These are phyloP conservation scores for Portevinia maculata DNA, from an alignment of 2,888 invertebrate genomes.

Conservation along the genomic window DNA sequence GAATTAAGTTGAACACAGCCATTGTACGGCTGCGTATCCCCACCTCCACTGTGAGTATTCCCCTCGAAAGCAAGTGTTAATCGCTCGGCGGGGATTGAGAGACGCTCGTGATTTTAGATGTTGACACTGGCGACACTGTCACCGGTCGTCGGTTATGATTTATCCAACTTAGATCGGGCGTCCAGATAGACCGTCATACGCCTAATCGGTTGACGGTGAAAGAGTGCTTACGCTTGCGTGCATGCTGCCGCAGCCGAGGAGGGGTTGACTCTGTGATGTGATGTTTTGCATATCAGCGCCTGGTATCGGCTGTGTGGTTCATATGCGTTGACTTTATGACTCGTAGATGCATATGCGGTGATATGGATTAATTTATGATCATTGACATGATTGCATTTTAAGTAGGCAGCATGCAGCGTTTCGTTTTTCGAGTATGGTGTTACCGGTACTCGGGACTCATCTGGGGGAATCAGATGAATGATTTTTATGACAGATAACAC, in stretches of 20 bases:
- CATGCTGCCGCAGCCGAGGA: constrained; percentile 6
- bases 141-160: constrained; percentile 73
- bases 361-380: constrained; percentile 70
- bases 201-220: constrained; percentile 47
- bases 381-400: constrained; percentile 74
- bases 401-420: constrained; percentile 45
- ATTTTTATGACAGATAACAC: constrained; percentile 47
- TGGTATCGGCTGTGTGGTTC: constrained; percentile 65
- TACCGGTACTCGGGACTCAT: too few species aligned
- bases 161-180: constrained; percentile 69
- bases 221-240: constrained; percentile 46
- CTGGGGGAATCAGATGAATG: constrained; percentile 16
- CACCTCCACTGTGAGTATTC: constrained; percentile 46
- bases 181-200: constrained; percentile 54
- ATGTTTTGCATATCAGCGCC: constrained; percentile 68
- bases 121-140: constrained; percentile 74
- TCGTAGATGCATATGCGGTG: constrained; percentile 57
- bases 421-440: constrained; percentile 27
- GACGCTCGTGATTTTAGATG: constrained; percentile 69
- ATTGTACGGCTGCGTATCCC: not conserved
- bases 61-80: constrained; percentile 68
- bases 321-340: constrained; percentile 60
- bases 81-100: constrained; percentile 72
- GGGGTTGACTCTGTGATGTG: constrained; percentile 17
- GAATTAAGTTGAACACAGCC: constrained; percentile 70